Percentiles rank a stretch among this genome's conserved stretches.
phyloP scores from a whole-genome alignment of 2,888 invertebrate species.

The Drosophila atripex region DNA sequence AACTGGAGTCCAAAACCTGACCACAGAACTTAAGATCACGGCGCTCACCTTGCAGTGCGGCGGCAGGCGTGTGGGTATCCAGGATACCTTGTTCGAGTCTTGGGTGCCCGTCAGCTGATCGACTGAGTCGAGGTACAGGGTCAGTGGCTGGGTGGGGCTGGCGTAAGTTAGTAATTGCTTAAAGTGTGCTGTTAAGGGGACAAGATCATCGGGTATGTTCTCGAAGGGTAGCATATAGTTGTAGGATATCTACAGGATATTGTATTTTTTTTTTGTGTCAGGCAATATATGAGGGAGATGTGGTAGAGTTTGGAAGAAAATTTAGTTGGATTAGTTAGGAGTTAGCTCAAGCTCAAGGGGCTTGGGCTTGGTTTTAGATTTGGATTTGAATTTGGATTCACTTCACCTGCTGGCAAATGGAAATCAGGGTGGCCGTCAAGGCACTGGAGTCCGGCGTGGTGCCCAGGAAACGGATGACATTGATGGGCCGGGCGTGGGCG shows the following conservation, averaged over 20 bases:
- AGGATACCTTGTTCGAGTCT: conserved; percentile 97
- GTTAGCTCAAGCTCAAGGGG: conserved; percentile 2
- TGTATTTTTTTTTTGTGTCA: not conserved
- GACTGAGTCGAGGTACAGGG: conserved; percentile 97
- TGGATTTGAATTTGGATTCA: conserved; percentile 42
- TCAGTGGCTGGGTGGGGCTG: conserved; percentile 91
- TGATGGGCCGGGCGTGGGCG: conserved; percentile 90
- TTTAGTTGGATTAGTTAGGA: conserved; percentile 14
- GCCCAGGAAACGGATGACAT: conserved; percentile 96
- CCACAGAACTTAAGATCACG: not conserved
- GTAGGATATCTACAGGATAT: conserved; percentile 90
- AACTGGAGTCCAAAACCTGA: conserved; percentile 13
- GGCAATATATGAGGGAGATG: conserved; percentile 8
- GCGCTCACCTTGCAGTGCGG: conserved; percentile 91
- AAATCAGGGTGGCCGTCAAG: conserved; percentile 95
- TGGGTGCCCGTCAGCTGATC: conserved; percentile 98
- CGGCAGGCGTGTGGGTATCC: conserved; percentile 96
- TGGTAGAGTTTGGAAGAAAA: conserved; percentile 11
- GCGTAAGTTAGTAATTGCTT: conserved; percentile 95
- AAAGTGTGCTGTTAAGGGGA: conserved; percentile 97
- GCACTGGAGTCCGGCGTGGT: conserved; percentile 99
- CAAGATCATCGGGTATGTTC: conserved; percentile 97
- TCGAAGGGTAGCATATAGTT: conserved; percentile 96
- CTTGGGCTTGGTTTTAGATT: not conserved
- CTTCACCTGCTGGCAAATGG: conserved; percentile 95